Percentiles rank a stretch among this genome's conserved stretches.
Evolutionary conservation across 2,113 vertebrate species (phyloP).

Genomic region (Empidonax alnorum): DNA sequence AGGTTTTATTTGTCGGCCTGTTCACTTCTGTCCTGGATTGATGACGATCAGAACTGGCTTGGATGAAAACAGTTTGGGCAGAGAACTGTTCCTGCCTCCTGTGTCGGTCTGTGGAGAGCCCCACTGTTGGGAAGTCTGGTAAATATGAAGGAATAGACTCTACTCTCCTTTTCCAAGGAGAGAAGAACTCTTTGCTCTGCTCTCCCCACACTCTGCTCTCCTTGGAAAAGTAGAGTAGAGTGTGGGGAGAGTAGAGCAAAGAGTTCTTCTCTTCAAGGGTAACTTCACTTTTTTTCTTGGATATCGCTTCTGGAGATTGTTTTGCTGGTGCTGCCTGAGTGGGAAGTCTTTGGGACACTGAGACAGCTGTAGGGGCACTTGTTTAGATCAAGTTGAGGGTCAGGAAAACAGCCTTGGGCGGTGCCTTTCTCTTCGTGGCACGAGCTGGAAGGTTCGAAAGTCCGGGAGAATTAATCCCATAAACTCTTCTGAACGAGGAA

Average conservation of each 20-base stretch:
- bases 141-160: neutral
- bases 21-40: neutral
- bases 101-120: fast-evolving
- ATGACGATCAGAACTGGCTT: neutral
- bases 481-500: neutral
- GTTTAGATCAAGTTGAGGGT: neutral
- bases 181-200: no score
- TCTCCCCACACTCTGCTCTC: no score
- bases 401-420: neutral
- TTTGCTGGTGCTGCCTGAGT: neutral
- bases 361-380: neutral
- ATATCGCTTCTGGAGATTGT: fast-evolving
- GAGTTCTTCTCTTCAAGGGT: neutral
- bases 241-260: no score
- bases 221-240: neutral
- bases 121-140: neutral
- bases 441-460: neutral
- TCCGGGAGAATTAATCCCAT: neutral
- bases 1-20: neutral
- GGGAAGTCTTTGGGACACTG: neutral
- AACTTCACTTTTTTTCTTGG: neutral
- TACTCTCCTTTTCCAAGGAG: neutral
- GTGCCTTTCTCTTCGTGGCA: neutral
- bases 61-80: neutral
- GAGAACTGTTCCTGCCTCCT: neutral